Conservation (phyloP, 2,797 vertebrate species). For the Micropoecilia bifurca region DNA sequence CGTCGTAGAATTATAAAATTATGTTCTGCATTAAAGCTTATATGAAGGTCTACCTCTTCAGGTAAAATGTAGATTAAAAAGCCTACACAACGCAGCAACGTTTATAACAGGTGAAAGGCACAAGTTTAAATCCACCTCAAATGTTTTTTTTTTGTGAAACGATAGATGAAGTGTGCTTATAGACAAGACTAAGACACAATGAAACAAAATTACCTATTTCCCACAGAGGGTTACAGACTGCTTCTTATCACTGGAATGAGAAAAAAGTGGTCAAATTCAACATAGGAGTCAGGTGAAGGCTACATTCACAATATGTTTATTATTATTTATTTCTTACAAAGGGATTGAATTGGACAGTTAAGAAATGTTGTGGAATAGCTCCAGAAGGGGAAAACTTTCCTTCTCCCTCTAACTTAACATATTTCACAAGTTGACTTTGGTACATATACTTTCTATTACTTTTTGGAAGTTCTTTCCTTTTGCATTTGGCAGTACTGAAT, state of each 20-base stretch:
- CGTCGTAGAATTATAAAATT: conserved; percentile 37
- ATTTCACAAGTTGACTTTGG: not conserved
- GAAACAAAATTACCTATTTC: not conserved
- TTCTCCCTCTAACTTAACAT: not conserved
- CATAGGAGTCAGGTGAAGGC: not conserved
- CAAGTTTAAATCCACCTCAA: not conserved
- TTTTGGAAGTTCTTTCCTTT: not conserved
- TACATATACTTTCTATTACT: not conserved
- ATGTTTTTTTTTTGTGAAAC: not conserved
- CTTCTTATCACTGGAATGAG: not conserved
- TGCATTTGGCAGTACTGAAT: not conserved
- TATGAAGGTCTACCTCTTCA: conserved; percentile 16
- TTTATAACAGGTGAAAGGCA: not conserved
- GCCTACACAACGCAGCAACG: not conserved
- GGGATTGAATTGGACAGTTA: not conserved
- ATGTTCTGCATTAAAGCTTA: conserved; percentile 31
- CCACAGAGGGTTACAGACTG: not conserved
- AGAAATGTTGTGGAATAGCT: not conserved
- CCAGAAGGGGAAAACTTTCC: not conserved
- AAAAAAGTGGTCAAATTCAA: conserved; percentile 4
- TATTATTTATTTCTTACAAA: not conserved
- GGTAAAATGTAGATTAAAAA: conserved; percentile 26
- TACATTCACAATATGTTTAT: not conserved
- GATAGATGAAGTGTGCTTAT: not conserved
- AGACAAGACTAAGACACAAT: not conserved